These are phyloP conservation scores for Glomeris maerens DNA, from an alignment of 1,140 invertebrate species.

Conservation along the genomic window DNA sequence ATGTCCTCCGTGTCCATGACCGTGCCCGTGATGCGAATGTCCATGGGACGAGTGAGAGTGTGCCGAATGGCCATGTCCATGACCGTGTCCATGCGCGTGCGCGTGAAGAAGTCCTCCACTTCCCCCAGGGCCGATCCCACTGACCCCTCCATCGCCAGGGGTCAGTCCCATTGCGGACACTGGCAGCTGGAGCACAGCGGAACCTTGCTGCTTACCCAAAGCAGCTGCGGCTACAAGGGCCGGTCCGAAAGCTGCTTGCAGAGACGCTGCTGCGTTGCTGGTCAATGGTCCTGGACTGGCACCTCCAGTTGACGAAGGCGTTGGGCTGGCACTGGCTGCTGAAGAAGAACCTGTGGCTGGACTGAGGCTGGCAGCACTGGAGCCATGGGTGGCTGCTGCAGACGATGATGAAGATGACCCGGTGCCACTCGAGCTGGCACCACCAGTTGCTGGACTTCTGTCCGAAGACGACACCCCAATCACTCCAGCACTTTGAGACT, in stretches of 20 bases:
- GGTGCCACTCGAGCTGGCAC: not conserved
- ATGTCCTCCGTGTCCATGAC: slow-evolving; percentile 5
- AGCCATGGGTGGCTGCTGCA: too few species aligned
- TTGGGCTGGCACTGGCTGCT: slow-evolving; percentile 1
- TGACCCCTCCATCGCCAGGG: not conserved
- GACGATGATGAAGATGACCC: not conserved
- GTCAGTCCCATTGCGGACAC: not conserved
- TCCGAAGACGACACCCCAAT: too few species aligned
- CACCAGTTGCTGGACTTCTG: too few species aligned
- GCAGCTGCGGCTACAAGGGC: not conserved
- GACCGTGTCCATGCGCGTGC: not conserved
- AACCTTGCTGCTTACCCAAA: slow-evolving; percentile 4
- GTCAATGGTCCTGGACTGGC: not conserved
- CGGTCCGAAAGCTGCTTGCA: not conserved
- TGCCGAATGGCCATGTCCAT: too few species aligned
- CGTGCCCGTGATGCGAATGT: too few species aligned
- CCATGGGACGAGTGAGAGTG: too few species aligned
- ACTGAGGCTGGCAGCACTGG: slow-evolving; percentile 6
- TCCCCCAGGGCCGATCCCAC: not conserved
- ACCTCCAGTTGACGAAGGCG: not conserved
- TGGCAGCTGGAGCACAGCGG: too few species aligned
- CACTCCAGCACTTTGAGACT: too few species aligned
- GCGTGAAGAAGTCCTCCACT: not conserved
- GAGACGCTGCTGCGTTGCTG: not conserved
- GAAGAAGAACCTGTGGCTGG: not conserved